Conservation (phyloP, 2,113 vertebrate genomes). For the Mirza zaza region DNA sequence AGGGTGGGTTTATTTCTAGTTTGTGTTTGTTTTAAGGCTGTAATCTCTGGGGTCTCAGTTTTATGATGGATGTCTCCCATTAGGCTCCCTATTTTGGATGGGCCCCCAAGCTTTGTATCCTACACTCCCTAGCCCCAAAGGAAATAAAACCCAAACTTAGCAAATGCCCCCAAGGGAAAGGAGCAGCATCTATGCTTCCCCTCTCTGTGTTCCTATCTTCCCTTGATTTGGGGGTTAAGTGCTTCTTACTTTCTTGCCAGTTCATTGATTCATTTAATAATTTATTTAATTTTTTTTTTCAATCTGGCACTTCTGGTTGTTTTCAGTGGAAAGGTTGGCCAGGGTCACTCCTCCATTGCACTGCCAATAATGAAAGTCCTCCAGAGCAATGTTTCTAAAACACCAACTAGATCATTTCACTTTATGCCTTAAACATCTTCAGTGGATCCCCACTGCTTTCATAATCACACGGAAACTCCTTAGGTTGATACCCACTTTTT, state of each 20-base stretch:
- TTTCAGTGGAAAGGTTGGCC: background rate
- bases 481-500: background rate
- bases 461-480: background rate
- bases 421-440: background rate
- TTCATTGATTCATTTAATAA: conserved; percentile 6
- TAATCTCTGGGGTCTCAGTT: background rate
- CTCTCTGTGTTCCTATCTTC: background rate
- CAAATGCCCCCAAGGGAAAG: background rate
- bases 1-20: background rate
- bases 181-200: background rate
- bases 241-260: background rate
- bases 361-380: background rate
- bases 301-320: background rate
- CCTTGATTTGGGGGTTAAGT: background rate
- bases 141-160: conserved; percentile 1
- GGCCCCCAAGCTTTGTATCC: background rate
- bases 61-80: background rate
- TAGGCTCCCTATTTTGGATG: background rate
- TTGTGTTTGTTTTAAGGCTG: background rate
- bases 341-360: background rate
- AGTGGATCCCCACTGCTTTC: background rate
- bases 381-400: background rate
- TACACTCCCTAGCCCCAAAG: background rate
- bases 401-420: background rate
- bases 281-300: background rate